phyloP scores from a whole-genome alignment of 2,797 vertebrate genomes.

The Ispidina picta region DNA sequence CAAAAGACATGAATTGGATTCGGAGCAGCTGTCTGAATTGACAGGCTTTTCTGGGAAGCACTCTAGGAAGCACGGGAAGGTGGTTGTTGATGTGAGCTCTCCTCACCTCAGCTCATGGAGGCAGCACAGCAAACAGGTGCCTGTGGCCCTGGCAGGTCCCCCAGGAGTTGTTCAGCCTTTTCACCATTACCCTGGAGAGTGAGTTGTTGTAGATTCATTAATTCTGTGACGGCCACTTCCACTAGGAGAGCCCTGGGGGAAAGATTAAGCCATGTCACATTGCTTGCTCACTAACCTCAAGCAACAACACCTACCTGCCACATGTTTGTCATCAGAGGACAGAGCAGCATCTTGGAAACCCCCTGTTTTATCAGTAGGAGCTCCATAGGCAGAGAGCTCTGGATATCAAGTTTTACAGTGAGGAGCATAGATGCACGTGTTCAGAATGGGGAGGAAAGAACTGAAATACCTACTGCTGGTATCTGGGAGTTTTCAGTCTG shows the following conservation, averaged over 20 bases:
- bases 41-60: neutral
- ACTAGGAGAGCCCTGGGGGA: neutral
- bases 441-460: neutral
- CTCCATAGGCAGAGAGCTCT: neutral
- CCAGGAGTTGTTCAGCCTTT: neutral
- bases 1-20: neutral
- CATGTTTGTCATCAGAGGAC: neutral
- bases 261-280: neutral
- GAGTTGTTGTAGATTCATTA: neutral
- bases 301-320: neutral
- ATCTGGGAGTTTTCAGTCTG: neutral
- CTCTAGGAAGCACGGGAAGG: accelerated
- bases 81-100: neutral
- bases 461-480: neutral
- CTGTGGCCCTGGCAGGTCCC: neutral
- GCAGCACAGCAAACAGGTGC: neutral
- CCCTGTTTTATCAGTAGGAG: neutral
- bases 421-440: neutral
- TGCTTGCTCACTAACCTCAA: neutral
- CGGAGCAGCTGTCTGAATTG: neutral
- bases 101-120: neutral
- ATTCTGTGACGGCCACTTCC: neutral
- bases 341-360: neutral
- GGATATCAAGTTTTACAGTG: neutral
- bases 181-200: neutral